These are phyloP conservation scores for Busseola fusca DNA, from an alignment of 2,888 invertebrate species.

Conservation along the genomic window DNA sequence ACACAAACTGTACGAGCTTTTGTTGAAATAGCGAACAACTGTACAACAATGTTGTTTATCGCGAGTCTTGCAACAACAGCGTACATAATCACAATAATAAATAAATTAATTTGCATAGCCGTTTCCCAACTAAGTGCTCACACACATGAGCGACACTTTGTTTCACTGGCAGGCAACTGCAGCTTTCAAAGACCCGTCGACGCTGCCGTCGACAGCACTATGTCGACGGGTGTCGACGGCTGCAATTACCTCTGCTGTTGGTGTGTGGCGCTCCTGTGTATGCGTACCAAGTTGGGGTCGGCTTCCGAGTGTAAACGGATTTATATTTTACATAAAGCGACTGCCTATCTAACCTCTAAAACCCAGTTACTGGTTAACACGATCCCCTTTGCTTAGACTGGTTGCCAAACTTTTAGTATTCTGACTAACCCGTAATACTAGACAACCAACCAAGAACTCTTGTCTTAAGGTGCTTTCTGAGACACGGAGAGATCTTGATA, in stretches of 20 bases:
- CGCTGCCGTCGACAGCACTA: neutral
- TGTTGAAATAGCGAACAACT: constrained; percentile 15
- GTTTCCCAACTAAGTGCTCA: neutral
- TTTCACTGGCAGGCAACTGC: neutral
- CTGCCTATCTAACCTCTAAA: neutral
- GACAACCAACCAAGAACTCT: no score
- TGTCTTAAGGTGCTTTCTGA: neutral
- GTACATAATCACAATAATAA: constrained; percentile 29
- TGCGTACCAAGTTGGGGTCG: neutral
- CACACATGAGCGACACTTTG: neutral
- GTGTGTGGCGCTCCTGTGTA: no score
- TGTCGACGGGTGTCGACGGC: no score
- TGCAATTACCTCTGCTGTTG: no score
- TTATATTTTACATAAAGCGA: neutral
- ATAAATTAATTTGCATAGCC: neutral
- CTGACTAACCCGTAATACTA: neutral
- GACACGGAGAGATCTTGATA: neutral
- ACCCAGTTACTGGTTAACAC: neutral
- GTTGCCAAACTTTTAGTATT: neutral
- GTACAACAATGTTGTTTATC: constrained; percentile 37
- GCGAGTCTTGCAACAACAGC: constrained; percentile 29
- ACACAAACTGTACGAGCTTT: constrained; percentile 27
- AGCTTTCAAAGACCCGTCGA: neutral
- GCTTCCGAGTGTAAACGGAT: neutral
- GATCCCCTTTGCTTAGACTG: neutral